Percentiles rank a stretch among this genome's conserved stretches.
phyloP scores from a whole-genome alignment of 2,888 invertebrate genomes.

The Microdon myrmicae region DNA sequence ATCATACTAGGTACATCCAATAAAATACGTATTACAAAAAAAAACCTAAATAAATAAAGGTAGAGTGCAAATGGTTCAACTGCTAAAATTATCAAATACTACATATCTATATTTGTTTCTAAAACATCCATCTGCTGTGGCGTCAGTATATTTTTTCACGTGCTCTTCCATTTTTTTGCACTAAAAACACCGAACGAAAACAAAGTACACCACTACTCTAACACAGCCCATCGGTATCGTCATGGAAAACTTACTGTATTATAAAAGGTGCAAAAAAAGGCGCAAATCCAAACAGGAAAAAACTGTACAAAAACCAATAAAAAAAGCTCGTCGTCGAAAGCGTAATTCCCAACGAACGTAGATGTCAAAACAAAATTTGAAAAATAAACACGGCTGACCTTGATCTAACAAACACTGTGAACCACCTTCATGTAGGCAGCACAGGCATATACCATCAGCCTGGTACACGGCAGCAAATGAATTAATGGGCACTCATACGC shows the following conservation, averaged over 20 bases:
- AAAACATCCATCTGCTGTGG: background rate
- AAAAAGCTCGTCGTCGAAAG: constrained; percentile 18
- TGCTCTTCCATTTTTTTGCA: constrained; percentile 4
- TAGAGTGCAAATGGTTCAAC: no score
- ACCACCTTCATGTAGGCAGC: no score
- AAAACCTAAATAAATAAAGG: no score
- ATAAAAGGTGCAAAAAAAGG: constrained; percentile 3
- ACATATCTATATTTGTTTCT: background rate
- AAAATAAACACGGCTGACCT: constrained; percentile 67
- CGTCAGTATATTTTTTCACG: background rate
- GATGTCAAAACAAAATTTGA: constrained; percentile 64
- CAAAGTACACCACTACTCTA: background rate
- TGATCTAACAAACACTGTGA: constrained; percentile 55
- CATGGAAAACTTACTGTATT: constrained; percentile 22
- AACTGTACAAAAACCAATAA: no score
- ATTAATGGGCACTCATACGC: no score
- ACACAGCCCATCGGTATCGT: constrained; percentile 2
- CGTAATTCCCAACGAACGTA: constrained; percentile 24
- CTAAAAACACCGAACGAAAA: background rate
- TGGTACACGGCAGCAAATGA: no score
- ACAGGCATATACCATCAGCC: no score
- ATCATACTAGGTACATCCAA: no score
- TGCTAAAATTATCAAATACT: constrained; percentile 2
- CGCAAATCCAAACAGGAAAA: background rate
- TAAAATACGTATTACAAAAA: no score